Percentiles rank a stretch among this genome's conserved stretches.
These are phyloP conservation scores for Leptopilina myrica DNA, from an alignment of 2,888 invertebrate genomes.

Conservation along the genomic window DNA sequence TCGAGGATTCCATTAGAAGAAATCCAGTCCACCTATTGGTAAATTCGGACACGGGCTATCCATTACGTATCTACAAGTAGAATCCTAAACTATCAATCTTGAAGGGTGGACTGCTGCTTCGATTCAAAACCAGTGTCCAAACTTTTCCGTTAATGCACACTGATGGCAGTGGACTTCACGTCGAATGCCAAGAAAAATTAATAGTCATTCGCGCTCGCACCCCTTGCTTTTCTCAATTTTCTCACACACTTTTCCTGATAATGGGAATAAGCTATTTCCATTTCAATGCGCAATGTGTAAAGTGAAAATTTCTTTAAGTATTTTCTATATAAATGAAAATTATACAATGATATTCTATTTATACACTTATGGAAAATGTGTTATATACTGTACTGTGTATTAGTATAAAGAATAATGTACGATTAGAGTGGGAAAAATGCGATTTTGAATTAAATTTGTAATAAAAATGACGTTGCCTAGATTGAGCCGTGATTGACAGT, in stretches of 20 bases:
- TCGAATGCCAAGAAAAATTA: conserved; percentile 54
- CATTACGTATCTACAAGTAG: conserved; percentile 68
- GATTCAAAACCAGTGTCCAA: conserved; percentile 47
- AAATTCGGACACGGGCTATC: conserved; percentile 72
- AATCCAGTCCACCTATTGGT: conserved; percentile 60
- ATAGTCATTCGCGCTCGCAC: conserved; percentile 44
- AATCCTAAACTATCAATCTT: conserved; percentile 72
- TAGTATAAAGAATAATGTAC: too few species aligned
- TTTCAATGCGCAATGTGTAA: not conserved
- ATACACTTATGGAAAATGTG: too few species aligned
- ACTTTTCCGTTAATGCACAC: conserved; percentile 52
- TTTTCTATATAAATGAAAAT: too few species aligned
- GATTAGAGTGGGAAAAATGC: too few species aligned
- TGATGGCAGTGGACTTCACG: conserved; percentile 48
- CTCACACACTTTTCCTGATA: conserved; percentile 4
- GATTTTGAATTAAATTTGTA: too few species aligned
- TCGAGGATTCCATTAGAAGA: conserved; percentile 72
- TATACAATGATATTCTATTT: too few species aligned
- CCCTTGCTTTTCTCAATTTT: conserved; percentile 14
- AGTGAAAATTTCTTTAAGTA: not conserved
- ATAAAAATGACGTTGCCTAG: too few species aligned
- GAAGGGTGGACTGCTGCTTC: conserved; percentile 50
- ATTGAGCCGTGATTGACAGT: too few species aligned
- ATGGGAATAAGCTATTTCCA: not conserved
- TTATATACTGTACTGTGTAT: too few species aligned